phyloP scores from a whole-genome alignment of 2,797 vertebrate species.

The Lagodon rhomboides region DNA sequence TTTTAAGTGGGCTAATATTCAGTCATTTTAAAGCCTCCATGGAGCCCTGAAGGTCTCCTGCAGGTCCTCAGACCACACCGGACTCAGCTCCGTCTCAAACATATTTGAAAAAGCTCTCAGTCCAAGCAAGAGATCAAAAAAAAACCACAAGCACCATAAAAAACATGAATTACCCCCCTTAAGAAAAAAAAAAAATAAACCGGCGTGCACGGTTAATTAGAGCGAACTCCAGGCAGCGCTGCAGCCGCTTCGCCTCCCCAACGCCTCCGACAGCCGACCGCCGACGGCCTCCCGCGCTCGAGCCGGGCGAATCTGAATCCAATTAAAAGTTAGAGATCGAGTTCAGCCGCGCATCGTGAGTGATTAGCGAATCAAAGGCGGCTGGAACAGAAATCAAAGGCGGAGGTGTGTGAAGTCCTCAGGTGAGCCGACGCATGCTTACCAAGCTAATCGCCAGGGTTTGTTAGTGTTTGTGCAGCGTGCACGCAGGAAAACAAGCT shows the following conservation, averaged over 20 bases:
- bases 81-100: background rate
- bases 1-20: background rate
- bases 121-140: constrained; percentile 50
- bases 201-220: constrained; percentile 39
- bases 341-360: constrained; percentile 26
- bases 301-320: constrained; percentile 39
- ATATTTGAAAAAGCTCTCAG: constrained; percentile 6
- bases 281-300: constrained; percentile 29
- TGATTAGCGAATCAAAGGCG: constrained; percentile 52
- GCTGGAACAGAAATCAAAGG: constrained; percentile 65
- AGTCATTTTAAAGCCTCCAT: background rate
- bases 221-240: constrained; percentile 51
- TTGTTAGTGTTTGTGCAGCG: constrained; percentile 13
- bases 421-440: constrained; percentile 41
- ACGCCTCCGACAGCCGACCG: constrained; percentile 45
- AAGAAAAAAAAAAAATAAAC: constrained; percentile 3
- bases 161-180: constrained; percentile 37
- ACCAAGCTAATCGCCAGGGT: constrained; percentile 28
- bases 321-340: constrained; percentile 63
- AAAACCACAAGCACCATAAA: constrained; percentile 8
- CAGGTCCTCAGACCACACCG: background rate
- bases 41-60: background rate
- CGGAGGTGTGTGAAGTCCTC: constrained; percentile 55
- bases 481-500: too few species aligned
- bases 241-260: constrained; percentile 42